A percentile compares a stretch with the other conserved stretches of the same genome.
phyloP scores from a whole-genome alignment of 2,888 invertebrate genomes.

The Athalia rosae region DNA sequence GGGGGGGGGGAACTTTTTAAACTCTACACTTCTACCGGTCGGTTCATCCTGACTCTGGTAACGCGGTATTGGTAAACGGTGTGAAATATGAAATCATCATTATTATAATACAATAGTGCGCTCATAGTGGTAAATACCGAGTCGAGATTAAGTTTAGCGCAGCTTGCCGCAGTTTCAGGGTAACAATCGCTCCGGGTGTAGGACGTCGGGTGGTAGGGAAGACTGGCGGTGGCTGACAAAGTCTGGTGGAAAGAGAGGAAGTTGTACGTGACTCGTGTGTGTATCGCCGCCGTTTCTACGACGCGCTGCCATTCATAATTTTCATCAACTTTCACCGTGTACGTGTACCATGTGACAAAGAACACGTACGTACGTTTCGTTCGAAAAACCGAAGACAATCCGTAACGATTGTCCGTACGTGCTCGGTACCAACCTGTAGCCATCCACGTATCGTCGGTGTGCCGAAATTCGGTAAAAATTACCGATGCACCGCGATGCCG shows the following conservation, averaged over 20 bases:
- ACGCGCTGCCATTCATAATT: not conserved
- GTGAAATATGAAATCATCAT: conserved; percentile 22
- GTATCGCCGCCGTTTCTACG: too few relatives aligned
- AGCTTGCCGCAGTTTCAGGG: conserved; percentile 6
- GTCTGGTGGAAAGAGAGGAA: too few relatives aligned
- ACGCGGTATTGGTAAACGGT: not conserved
- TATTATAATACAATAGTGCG: conserved; percentile 3
- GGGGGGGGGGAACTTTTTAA: conserved; percentile 9
- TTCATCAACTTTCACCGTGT: not conserved
- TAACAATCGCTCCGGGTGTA: conserved; percentile 10
- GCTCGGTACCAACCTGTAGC: too few relatives aligned
- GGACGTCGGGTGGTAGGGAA: not conserved
- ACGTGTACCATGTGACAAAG: too few relatives aligned
- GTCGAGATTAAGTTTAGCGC: conserved; percentile 26
- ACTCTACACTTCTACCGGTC: not conserved
- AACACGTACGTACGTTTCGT: too few relatives aligned
- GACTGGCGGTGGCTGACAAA: too few relatives aligned
- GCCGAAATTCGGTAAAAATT: too few relatives aligned
- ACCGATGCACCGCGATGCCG: too few relatives aligned
- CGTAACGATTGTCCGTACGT: too few relatives aligned
- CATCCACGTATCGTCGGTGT: too few relatives aligned
- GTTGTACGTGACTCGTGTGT: too few relatives aligned
- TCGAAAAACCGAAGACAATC: too few relatives aligned
- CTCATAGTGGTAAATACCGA: conserved; percentile 25
- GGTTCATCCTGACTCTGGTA: not conserved